Evolutionary conservation across 2,797 vertebrate species (phyloP), one percentile per base, ranked within the genome.

Genomic region (Limosa lapponica): DNA sequence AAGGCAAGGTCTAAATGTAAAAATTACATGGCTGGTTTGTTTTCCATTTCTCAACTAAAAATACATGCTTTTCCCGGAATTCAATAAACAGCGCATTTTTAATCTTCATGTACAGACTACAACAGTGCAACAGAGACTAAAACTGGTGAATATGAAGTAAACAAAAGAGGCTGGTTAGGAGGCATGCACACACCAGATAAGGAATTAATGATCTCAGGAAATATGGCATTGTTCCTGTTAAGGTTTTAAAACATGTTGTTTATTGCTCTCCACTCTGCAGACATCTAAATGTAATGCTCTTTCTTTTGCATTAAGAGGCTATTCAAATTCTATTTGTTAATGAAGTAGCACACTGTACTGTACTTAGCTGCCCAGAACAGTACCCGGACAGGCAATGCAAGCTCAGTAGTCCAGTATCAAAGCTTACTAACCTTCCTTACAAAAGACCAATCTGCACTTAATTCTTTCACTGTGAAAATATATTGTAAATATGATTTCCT

Each of bases 131-230:
- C 71, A 92, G 44, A 89, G 69, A 92, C 48, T 52, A 79, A 82
- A 93, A 91, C 48, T 94, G 89, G 96, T 81, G 64, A 91, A 96
- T 58, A 15, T 84, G 91, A 95, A 95, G 65, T 88, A 96, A 97
- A 96, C 51, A 92, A 83, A 97, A 92, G 81, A 65, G 65, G 16
- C 34, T 95, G 48, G 54, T 89, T 96, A 93, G 83, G 59, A 94
- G 58, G 78, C 57, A 95, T 96, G 90, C 70, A 93, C 37, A 59
- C 41, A n/a, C 23, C 74, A 96, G 95, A 98, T 96, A 97, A 97
- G 87, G 62, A 96, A 95, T 96, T 95, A 95, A 97, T 90, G 87
- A 94, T 95, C 87, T 91, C 58, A 82, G 82, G 15, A 96, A 96
- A 94, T 91, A 95, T 30, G 22, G 7, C 52, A 93, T 58, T 62